Conservation (phyloP, 2,888 invertebrate species). For the Xestia ashworthii region DNA sequence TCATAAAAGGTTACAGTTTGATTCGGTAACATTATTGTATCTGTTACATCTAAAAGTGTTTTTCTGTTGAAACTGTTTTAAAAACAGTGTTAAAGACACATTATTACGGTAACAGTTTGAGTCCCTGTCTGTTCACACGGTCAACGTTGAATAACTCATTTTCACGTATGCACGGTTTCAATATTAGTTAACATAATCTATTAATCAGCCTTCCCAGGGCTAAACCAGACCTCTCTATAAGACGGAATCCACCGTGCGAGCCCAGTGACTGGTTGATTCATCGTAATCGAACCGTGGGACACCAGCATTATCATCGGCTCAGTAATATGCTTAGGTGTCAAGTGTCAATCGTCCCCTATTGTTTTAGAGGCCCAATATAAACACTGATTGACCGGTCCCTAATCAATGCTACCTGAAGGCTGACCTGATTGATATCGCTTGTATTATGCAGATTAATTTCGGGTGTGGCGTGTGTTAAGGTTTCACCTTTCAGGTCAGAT, state of each 20-base stretch:
- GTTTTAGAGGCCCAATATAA: constrained; percentile 36
- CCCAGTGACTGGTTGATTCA: background rate
- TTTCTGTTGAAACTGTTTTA: too few species aligned
- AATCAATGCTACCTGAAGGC: constrained; percentile 26
- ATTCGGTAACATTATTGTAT: too few species aligned
- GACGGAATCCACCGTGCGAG: background rate
- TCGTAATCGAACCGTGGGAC: background rate
- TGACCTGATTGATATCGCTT: constrained; percentile 35
- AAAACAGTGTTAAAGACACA: too few species aligned
- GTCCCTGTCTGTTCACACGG: too few species aligned
- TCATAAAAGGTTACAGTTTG: too few species aligned
- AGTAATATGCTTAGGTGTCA: constrained; percentile 37
- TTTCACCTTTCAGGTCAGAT: background rate
- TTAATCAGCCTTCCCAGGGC: background rate
- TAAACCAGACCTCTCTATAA: background rate
- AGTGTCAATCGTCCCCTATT: constrained; percentile 44
- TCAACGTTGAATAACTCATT: background rate
- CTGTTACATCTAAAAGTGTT: too few species aligned
- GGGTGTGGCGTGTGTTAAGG: constrained; percentile 8
- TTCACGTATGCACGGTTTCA: background rate
- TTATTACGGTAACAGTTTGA: too few species aligned
- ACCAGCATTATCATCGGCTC: constrained; percentile 28
- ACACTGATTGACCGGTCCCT: constrained; percentile 50
- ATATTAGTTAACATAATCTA: background rate
- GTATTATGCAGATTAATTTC: constrained; percentile 50